Evolutionary conservation across 2,113 vertebrate genomes (phyloP), one percentile per base, ranked within the genome.

Genomic region (Upupa epops): DNA sequence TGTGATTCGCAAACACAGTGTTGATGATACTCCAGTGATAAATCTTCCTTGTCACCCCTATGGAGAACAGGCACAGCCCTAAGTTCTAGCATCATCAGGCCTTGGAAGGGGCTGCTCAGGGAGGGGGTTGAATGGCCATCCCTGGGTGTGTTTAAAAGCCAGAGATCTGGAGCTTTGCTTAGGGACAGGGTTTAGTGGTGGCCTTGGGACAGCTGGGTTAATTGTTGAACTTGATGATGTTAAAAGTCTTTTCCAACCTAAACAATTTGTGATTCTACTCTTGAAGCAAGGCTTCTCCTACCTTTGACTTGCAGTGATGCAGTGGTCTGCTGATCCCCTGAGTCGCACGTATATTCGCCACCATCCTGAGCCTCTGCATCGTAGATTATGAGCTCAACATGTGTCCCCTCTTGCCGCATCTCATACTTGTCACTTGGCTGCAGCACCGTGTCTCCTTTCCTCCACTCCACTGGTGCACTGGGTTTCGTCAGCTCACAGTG

Each of bases 261-360:
- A 42, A 42, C 40, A 42, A 42, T 42, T 42, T 42, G 15, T 42
- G 40, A 42, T 42, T 42, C 40, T 42, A 42, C 9, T 29, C 32
- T 34, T 12, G n/a, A 9, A 19, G 16, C 21, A 12, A 46, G 5
- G 37, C n/a, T 55, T 3, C 11, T 42, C 98, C 29, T 98, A 98
- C 98, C 98, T 98, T 98, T 97, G 74, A 98, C 98, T 37, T 96
- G 97, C 91, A 98, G 55, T 1, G 88, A 97, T 3, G 98, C 97
- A 0, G 97, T 97, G 94, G 97, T 98, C 55, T 98, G 97, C 69
- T 96, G 97, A 68, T 98, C 98, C 90, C 97, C 97, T 0, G 97
- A 98, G 80, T 98, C 96, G 2, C 98, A 98, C 3, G 96, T 97
- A 70, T 98, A 98, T 2, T 96, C 93, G 0, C 98, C 98, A 9